Evolutionary conservation across 2,888 invertebrate species (phyloP).

Genomic region (Caenorhabditis afra): DNA sequence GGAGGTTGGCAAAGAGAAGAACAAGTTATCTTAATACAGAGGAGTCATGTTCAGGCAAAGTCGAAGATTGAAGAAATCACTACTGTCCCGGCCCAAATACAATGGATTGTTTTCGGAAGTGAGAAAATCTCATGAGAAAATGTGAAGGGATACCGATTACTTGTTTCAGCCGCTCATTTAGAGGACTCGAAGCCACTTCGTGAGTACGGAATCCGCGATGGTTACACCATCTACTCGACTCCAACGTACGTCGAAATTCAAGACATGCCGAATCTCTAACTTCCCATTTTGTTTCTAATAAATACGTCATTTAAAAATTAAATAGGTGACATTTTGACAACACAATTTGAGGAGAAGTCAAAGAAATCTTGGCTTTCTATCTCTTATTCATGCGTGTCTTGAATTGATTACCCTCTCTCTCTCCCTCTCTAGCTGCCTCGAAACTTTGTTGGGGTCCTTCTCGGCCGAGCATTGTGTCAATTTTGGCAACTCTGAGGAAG

Average conservation of each 20-base stretch:
- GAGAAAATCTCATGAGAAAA: no score
- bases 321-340: slow-evolving; percentile 1
- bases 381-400: slow-evolving; percentile 61
- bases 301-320: background rate
- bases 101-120: slow-evolving; percentile 71
- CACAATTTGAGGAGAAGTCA: slow-evolving; percentile 6
- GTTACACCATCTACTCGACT: slow-evolving; percentile 71
- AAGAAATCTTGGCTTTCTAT: slow-evolving; percentile 47
- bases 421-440: no score
- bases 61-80: slow-evolving; percentile 63
- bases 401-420: slow-evolving; percentile 57
- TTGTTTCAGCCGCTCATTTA: slow-evolving; percentile 61
- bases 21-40: no score
- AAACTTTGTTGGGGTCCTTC: slow-evolving; percentile 48
- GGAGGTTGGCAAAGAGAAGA: no score
- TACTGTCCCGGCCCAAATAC: slow-evolving; percentile 62
- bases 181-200: slow-evolving; percentile 55
- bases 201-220: slow-evolving; percentile 66
- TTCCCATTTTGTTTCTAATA: background rate
- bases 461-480: slow-evolving; percentile 50
- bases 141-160: background rate
- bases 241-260: slow-evolving; percentile 73
- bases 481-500: slow-evolving; percentile 54
- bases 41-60: slow-evolving; percentile 53
- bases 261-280: slow-evolving; percentile 69